Conservation (phyloP, 2,113 vertebrate species). For the Zosterops japonicus region DNA sequence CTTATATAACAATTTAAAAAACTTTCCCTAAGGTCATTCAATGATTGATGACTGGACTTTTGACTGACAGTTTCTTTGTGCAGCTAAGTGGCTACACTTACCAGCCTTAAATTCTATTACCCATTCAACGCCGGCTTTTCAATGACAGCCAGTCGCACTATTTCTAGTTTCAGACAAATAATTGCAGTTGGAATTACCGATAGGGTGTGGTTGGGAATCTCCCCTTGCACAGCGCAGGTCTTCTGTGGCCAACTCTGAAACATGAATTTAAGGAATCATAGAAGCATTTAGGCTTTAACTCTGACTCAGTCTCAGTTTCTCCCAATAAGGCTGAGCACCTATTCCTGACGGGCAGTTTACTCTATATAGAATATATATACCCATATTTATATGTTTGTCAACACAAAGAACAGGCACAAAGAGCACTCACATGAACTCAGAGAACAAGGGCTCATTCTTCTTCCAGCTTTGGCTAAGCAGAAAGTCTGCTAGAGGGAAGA, state of each 20-base stretch:
- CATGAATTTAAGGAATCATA: background rate
- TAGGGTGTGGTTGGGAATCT: background rate
- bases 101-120: background rate
- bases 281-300: background rate
- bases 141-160: background rate
- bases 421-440: background rate
- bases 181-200: background rate
- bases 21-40: background rate
- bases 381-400: background rate
- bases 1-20: background rate
- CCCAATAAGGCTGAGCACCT: rapidly evolving
- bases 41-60: background rate
- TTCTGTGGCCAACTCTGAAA: background rate
- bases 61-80: background rate
- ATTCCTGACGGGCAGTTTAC: background rate
- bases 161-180: background rate
- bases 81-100: background rate
- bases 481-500: background rate
- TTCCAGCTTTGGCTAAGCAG: background rate
- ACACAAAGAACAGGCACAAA: background rate
- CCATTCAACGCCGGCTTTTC: background rate
- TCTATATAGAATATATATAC: background rate
- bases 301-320: background rate
- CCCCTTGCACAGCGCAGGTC: rapidly evolving
- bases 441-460: background rate